Evolutionary conservation across 2,113 vertebrate genomes (phyloP).

Genomic region (Varanus salvator): DNA sequence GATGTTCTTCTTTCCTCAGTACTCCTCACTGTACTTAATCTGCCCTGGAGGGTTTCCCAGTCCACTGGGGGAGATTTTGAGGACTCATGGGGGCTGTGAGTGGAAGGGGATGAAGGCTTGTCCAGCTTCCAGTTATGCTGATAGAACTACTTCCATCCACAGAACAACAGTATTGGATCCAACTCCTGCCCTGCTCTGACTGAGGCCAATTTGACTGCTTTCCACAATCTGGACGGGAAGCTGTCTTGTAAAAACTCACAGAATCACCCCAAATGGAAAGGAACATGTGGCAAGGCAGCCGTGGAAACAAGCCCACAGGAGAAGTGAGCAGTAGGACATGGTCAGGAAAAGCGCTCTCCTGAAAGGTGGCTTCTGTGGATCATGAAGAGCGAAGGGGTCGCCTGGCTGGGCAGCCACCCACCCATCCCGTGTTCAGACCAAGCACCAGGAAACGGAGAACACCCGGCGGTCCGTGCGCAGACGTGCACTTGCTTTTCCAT

Average conservation of each 20-base stretch:
- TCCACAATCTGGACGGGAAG: neutral
- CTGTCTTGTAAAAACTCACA: neutral
- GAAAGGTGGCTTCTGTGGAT: neutral
- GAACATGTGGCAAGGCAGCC: neutral
- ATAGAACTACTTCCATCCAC: too few species aligned
- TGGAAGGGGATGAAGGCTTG: too few species aligned
- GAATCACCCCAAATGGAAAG: neutral
- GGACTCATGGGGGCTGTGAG: too few species aligned
- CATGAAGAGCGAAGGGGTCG: conserved; percentile 17
- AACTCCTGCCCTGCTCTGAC: neutral
- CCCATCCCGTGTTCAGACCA: conserved; percentile 4
- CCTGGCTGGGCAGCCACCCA: neutral
- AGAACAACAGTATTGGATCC: too few species aligned
- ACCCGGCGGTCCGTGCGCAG: neutral
- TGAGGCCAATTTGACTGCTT: neutral
- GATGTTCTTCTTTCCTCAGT: too few species aligned
- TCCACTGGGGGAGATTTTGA: neutral
- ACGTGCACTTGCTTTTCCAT: neutral
- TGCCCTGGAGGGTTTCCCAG: neutral
- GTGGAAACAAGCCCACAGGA: neutral
- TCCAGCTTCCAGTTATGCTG: too few species aligned
- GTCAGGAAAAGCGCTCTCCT: conserved; percentile 3
- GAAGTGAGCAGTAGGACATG: neutral
- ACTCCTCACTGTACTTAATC: too few species aligned
- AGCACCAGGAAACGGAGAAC: conserved; percentile 46